A percentile compares a stretch with the other conserved stretches of the same genome.
Conservation (phyloP, 2,888 invertebrate genomes). For the Napeogenes sylphis region DNA sequence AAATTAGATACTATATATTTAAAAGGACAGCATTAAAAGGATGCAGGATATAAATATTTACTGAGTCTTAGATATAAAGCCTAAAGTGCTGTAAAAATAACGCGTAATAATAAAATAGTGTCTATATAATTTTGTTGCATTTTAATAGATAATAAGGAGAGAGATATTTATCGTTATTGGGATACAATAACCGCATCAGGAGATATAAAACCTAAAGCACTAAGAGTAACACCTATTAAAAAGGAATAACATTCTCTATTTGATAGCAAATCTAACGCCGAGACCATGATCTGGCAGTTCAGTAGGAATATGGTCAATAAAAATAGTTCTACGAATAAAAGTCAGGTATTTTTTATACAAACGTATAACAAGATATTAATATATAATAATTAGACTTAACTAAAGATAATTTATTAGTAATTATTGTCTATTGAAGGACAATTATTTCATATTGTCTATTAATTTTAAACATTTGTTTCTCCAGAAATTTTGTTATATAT, state of each 20-base stretch:
- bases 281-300: not conserved
- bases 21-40: not conserved
- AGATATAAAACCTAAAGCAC: slow-evolving; percentile 4
- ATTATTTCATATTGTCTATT: too few species aligned
- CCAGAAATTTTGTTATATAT: too few species aligned
- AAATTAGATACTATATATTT: not conserved
- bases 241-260: not conserved
- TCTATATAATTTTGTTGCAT: not conserved
- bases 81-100: not conserved
- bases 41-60: not conserved
- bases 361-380: too few species aligned
- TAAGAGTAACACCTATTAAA: not conserved
- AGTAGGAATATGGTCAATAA: not conserved
- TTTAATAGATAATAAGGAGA: not conserved
- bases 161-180: slow-evolving; percentile 1
- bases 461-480: too few species aligned
- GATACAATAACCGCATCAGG: slow-evolving; percentile 2
- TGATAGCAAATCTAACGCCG: not conserved
- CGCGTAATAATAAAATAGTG: too few species aligned
- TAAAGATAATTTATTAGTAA: too few species aligned
- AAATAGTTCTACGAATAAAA: too few species aligned
- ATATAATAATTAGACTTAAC: too few species aligned
- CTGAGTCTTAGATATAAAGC: not conserved
- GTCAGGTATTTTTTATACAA: too few species aligned
- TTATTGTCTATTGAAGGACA: too few species aligned